Base-by-base conservation (phyloP, 2,888 invertebrate genomes). In the Stegophylla sp. region DNA sequence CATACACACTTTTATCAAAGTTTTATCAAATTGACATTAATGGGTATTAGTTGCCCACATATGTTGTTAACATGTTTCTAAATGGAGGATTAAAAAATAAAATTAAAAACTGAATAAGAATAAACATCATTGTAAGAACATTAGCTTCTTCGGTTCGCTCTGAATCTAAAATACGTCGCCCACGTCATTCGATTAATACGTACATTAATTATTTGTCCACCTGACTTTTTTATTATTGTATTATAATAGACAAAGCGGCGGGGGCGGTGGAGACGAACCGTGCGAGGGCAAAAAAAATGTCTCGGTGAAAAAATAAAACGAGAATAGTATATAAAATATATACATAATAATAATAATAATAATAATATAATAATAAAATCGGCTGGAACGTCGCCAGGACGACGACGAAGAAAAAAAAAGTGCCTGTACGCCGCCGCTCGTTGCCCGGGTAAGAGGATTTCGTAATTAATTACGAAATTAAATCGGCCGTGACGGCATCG, bases 201-300 rank as follows among this genome's bases (percentile, higher is more conserved):
- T n/a, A n/a, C n/a, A n/a, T n/a, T n/a, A n/a, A n/a, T 66, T 43
- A 66, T 66, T 66, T 66, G 45, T 66, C 45, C 13, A 4, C 17
- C 20, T 23, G 45, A 43, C 45, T 45, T 67, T 34, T 67, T 59
- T 59, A n/a, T n/a, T n/a, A n/a, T n/a, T n/a, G n/a, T n/a, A n/a
- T n/a, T n/a, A 26, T 59, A 26, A 59, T 59, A 56, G 59, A 53
- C 20, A 20, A 53, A n/a, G 53, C 9, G 20, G 20, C 1, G 34
- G 4, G n/a, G 15, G 15, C 48, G 48, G 1, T 3, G 48, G 15
- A 13, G 48, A 53, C 10, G n/a, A 53, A 2, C 20, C 20, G 53
- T 43, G 10, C 7, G 43, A 9, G 51, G 53, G 10, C 9, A 53
- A 53, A 5, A 20, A n/a, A n/a, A n/a, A n/a, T n/a, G 59, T 59